phyloP scores from a whole-genome alignment of 35 echinoderm and acorn worm species.

The Heliocidaris erythrogramma region DNA sequence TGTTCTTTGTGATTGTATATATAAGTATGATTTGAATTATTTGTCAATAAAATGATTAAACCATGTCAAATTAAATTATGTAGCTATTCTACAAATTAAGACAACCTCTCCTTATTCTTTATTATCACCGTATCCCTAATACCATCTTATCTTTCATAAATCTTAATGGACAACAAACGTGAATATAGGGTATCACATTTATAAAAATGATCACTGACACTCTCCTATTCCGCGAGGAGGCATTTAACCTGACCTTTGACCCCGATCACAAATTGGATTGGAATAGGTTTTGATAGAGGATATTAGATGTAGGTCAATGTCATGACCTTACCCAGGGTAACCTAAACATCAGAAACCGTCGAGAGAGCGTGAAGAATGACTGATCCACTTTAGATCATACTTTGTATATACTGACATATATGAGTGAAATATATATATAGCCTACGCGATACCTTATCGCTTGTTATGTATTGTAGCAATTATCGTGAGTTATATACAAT shows the following conservation, averaged over 20 bases:
- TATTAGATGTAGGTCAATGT: neutral
- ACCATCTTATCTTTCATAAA: neutral
- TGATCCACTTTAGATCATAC: neutral
- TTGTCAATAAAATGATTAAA: no score
- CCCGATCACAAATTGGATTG: neutral
- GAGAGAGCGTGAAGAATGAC: neutral
- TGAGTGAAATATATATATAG: no score
- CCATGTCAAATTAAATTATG: no score
- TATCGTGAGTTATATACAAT: no score
- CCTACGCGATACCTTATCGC: no score
- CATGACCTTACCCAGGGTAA: slow-evolving; percentile 1
- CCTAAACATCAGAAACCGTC: neutral
- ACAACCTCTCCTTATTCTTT: neutral
- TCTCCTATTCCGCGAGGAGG: neutral
- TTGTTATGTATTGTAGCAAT: no score
- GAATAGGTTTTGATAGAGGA: neutral
- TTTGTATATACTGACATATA: neutral
- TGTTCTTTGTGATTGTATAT: no score
- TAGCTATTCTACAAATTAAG: no score
- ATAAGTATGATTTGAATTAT: no score
- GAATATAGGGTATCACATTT: no score
- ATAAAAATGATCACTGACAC: neutral
- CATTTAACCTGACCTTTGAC: neutral
- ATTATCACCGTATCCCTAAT: neutral
- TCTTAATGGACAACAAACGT: no score